These are phyloP conservation scores for Morpho achilles DNA, from an alignment of 2,888 invertebrate species.

Conservation along the genomic window DNA sequence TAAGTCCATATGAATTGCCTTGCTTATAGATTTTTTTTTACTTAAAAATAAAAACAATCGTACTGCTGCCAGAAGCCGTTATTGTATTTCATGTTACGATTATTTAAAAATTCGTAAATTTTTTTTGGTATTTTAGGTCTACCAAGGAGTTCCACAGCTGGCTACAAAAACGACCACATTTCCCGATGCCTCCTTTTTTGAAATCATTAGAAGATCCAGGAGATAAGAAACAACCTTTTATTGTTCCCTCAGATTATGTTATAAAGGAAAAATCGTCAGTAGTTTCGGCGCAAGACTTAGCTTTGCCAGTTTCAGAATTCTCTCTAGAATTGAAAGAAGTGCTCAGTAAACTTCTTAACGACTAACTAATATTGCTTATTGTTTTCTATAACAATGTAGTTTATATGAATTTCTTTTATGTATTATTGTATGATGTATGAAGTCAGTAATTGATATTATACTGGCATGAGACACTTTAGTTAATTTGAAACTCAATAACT, in stretches of 20 bases:
- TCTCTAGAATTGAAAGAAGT: conserved; percentile 62
- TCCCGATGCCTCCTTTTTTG: conserved; percentile 59
- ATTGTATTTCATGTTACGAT: not conserved
- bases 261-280: conserved; percentile 37
- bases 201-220: conserved; percentile 34
- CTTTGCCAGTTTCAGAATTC: conserved; percentile 63
- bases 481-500: too few relatives aligned
- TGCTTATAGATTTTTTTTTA: too few relatives aligned
- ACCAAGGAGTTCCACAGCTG: conserved; percentile 64
- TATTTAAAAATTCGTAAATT: not conserved
- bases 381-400: not conserved
- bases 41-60: too few relatives aligned
- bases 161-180: conserved; percentile 47
- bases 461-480: too few relatives aligned
- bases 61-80: not conserved
- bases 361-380: conserved; percentile 18
- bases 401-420: not conserved
- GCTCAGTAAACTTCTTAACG: conserved; percentile 58
- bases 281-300: conserved; percentile 46
- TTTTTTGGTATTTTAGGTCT: conserved; percentile 43
- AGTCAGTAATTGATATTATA: too few relatives aligned
- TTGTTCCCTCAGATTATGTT: conserved; percentile 64
- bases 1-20: too few relatives aligned
- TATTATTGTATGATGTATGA: too few relatives aligned
- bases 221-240: conserved; percentile 55